A percentile compares a stretch with the other conserved stretches of the same genome.
Evolutionary conservation across 2,888 invertebrate species (phyloP).

Genomic region (Papilio demoleus): DNA sequence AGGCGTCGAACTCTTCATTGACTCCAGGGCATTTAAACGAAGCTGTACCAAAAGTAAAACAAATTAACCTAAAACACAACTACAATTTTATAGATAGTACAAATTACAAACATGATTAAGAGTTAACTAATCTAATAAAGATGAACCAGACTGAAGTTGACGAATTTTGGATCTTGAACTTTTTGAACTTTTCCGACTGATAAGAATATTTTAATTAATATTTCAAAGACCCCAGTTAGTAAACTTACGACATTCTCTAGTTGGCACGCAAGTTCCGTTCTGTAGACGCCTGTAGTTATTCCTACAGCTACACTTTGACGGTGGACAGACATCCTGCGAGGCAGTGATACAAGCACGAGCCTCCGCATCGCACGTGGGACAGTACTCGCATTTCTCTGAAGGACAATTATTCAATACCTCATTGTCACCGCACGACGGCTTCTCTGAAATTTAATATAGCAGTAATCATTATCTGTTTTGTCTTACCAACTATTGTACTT

Average conservation of each 20-base stretch:
- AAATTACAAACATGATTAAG: background rate
- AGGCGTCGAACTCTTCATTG: conserved; percentile 30
- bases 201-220: background rate
- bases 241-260: conserved; percentile 39
- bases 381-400: conserved; percentile 23
- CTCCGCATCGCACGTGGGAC: conserved; percentile 31
- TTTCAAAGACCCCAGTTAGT: background rate
- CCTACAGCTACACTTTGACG: conserved; percentile 31
- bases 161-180: background rate
- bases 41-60: conserved; percentile 20
- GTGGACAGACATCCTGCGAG: conserved; percentile 4
- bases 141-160: background rate
- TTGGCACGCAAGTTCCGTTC: conserved; percentile 38
- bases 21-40: conserved; percentile 14
- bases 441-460: conserved; percentile 16
- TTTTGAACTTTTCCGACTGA: background rate
- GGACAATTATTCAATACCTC: conserved; percentile 31
- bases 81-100: no score
- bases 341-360: conserved; percentile 22
- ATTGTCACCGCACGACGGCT: conserved; percentile 19
- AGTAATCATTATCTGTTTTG: background rate
- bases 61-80: background rate
- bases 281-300: conserved; percentile 29
- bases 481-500: background rate
- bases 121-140: background rate